These are phyloP conservation scores for Corella eumyota DNA, from an alignment of 23 tunicate species.

Conservation along the genomic window DNA sequence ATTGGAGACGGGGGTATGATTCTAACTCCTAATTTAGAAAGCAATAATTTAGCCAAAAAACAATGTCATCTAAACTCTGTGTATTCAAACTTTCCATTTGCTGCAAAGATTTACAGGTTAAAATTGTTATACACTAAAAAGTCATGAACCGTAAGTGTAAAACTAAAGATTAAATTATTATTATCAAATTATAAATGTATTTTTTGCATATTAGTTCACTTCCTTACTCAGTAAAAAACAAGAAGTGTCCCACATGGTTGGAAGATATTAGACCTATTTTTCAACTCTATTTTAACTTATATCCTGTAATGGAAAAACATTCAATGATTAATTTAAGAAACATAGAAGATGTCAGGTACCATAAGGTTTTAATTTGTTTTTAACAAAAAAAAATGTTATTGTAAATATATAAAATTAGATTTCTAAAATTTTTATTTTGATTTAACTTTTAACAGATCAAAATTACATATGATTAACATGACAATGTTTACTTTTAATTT, in stretches of 20 bases:
- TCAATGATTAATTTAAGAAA: constrained; percentile 49
- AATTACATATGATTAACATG: constrained; percentile 32
- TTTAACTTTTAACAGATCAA: constrained; percentile 6
- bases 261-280: constrained; percentile 52
- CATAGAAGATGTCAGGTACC: constrained; percentile 25
- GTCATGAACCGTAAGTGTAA: too few relatives aligned
- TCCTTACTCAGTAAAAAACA: constrained; percentile 24
- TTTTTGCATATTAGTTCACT: constrained; percentile 22
- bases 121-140: not conserved
- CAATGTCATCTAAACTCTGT: constrained; percentile 8
- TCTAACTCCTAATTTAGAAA: too few relatives aligned
- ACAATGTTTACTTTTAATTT: constrained; percentile 42
- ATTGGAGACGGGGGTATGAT: constrained; percentile 42
- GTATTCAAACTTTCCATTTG: not conserved
- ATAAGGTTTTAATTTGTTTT: not conserved
- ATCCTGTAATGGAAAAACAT: constrained; percentile 54
- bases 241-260: constrained; percentile 57
- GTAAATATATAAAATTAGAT: not conserved
- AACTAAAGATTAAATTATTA: too few relatives aligned
- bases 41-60: not conserved
- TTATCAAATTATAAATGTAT: too few relatives aligned
- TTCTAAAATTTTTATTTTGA: not conserved
- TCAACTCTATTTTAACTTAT: constrained; percentile 40
- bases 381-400: not conserved
- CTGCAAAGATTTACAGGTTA: constrained; percentile 24